Evolutionary conservation across 2,888 invertebrate genomes (phyloP).

Genomic region (Acanthosepion lycidas): DNA sequence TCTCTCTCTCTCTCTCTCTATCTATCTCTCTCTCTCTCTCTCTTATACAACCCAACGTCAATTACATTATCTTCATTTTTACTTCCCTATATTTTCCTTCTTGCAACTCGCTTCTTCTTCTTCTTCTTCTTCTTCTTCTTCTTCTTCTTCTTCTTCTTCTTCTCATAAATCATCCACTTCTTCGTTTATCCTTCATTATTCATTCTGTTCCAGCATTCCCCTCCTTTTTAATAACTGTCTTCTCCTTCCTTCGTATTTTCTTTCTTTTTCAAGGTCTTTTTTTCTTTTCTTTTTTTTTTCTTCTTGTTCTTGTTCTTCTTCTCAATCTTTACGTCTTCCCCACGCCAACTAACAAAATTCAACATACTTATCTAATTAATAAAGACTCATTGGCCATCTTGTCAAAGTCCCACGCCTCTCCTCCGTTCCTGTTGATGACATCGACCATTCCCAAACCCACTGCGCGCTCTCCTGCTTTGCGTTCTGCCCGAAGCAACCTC

Average conservation of each 20-base stretch:
- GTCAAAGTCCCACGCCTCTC: not conserved
- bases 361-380: not conserved
- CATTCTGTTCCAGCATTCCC: too few relatives aligned
- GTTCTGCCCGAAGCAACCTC: not conserved
- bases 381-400: not conserved
- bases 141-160: too few relatives aligned
- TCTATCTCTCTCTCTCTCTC: too few relatives aligned
- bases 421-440: not conserved
- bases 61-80: too few relatives aligned
- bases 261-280: not conserved
- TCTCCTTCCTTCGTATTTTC: not conserved
- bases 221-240: too few relatives aligned
- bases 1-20: too few relatives aligned
- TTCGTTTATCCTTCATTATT: too few relatives aligned
- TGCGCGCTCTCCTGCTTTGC: not conserved
- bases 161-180: too few relatives aligned
- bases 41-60: too few relatives aligned
- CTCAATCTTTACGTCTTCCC: not conserved
- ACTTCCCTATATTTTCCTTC: too few relatives aligned
- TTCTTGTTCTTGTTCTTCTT: not conserved
- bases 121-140: too few relatives aligned
- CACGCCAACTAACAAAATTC: not conserved
- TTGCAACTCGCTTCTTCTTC: too few relatives aligned
- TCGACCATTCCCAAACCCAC: not conserved
- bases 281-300: not conserved